Percentiles rank a stretch among this genome's conserved stretches.
Evolutionary conservation across 2,113 vertebrate species (phyloP).

Genomic region (Casuarius casuarius): DNA sequence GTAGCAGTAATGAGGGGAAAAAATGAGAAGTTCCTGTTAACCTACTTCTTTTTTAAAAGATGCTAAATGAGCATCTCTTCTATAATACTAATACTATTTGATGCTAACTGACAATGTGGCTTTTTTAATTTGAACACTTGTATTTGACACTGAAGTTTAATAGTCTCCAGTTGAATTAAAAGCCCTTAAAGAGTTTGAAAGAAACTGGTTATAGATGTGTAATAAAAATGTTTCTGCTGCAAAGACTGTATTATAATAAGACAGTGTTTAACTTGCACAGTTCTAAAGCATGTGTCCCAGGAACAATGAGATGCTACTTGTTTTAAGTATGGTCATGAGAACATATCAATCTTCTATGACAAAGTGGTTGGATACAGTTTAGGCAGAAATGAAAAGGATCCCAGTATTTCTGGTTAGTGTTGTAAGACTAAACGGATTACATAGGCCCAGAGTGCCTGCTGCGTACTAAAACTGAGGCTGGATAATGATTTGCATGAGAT

Average conservation of each 20-base stretch:
- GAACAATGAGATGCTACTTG: neutral
- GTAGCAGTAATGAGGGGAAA: neutral
- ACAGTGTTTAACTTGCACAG: neutral
- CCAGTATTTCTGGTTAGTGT: neutral
- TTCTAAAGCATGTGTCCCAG: neutral
- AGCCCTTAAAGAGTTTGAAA: neutral
- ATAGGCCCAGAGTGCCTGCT: neutral
- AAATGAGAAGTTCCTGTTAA: neutral
- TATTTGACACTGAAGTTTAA: neutral
- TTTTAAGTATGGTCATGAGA: neutral
- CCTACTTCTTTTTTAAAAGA: neutral
- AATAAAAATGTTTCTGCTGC: neutral
- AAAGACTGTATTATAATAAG: neutral
- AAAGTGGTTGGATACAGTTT: neutral
- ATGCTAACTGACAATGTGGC: neutral
- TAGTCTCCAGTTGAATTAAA: neutral
- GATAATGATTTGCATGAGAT: neutral
- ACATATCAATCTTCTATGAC: neutral
- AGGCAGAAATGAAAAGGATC: neutral
- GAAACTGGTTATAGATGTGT: neutral
- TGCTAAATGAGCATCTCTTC: neutral
- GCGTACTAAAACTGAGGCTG: neutral
- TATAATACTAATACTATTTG: neutral
- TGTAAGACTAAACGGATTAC: neutral
- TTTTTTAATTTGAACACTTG: neutral